These are phyloP conservation scores for Dasyprocta punctata DNA, from an alignment of 2,113 vertebrate species.

Conservation along the genomic window DNA sequence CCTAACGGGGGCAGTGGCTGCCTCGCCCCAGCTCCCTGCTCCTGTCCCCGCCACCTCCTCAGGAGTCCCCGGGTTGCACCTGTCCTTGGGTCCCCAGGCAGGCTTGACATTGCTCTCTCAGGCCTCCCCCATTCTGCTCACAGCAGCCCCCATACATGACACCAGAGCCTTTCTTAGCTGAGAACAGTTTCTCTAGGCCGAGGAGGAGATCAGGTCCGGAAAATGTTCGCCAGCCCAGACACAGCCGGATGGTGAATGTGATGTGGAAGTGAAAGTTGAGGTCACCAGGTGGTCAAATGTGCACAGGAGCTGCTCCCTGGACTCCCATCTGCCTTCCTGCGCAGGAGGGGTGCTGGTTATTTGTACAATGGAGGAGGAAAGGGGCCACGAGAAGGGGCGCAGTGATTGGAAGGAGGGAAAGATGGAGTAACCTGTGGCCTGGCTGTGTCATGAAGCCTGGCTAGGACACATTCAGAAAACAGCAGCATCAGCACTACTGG, in stretches of 20 bases:
- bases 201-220: background rate
- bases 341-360: background rate
- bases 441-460: no score
- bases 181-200: conserved; percentile 12
- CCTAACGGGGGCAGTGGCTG: background rate
- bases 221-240: background rate
- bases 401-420: background rate
- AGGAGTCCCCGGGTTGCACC: background rate
- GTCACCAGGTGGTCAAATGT: background rate
- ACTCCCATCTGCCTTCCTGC: background rate
- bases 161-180: background rate
- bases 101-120: background rate
- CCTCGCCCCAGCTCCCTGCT: background rate
- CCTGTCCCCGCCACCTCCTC: background rate
- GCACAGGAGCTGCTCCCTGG: background rate
- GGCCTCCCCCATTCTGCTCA: background rate
- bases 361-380: background rate
- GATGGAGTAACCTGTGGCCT: background rate
- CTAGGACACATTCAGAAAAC: background rate
- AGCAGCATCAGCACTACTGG: background rate
- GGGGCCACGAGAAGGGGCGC: background rate
- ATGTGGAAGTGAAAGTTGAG: background rate
- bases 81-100: background rate
- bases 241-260: background rate
- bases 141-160: background rate